A percentile compares a stretch with the other conserved stretches of the same genome.
These are phyloP conservation scores for Aporophyla lueneburgensis DNA, from an alignment of 2,888 invertebrate species.

Conservation along the genomic window DNA sequence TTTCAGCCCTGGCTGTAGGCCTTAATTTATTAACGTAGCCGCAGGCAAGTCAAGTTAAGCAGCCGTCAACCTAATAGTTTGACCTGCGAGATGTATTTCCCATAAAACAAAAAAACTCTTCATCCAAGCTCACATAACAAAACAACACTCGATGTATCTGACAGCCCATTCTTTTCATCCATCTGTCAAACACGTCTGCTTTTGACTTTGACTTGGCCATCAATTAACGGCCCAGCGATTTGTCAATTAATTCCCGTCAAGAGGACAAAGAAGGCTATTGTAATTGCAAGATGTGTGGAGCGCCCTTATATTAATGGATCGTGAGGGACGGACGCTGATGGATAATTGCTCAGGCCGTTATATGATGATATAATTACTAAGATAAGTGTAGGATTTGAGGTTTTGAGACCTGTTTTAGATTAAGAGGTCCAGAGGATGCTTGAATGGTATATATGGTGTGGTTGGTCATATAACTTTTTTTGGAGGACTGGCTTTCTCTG, in stretches of 20 bases:
- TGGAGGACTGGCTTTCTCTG: too few relatives aligned
- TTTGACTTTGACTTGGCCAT: constrained; percentile 72
- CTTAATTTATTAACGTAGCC: too few relatives aligned
- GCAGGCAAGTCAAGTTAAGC: too few relatives aligned
- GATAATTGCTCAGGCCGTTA: constrained; percentile 70
- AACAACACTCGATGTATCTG: constrained; percentile 27
- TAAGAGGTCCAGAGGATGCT: neutral
- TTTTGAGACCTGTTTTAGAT: neutral
- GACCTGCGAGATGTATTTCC: too few relatives aligned
- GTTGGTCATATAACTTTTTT: neutral
- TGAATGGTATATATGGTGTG: neutral
- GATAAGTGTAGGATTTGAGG: neutral
- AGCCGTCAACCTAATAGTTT: too few relatives aligned
- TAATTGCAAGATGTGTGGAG: constrained; percentile 79
- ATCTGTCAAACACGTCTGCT: constrained; percentile 70
- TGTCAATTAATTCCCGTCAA: constrained; percentile 83
- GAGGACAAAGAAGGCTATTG: constrained; percentile 79
- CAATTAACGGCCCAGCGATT: constrained; percentile 75
- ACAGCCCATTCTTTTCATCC: constrained; percentile 60
- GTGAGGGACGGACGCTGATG: constrained; percentile 66
- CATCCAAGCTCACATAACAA: constrained; percentile 17
- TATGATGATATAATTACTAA: constrained; percentile 53
- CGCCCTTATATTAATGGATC: constrained; percentile 80
- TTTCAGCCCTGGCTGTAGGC: too few relatives aligned
- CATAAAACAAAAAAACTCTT: too few relatives aligned